These are phyloP conservation scores for Xerus rutilus DNA, from an alignment of 2,797 vertebrate genomes.

Conservation along the genomic window DNA sequence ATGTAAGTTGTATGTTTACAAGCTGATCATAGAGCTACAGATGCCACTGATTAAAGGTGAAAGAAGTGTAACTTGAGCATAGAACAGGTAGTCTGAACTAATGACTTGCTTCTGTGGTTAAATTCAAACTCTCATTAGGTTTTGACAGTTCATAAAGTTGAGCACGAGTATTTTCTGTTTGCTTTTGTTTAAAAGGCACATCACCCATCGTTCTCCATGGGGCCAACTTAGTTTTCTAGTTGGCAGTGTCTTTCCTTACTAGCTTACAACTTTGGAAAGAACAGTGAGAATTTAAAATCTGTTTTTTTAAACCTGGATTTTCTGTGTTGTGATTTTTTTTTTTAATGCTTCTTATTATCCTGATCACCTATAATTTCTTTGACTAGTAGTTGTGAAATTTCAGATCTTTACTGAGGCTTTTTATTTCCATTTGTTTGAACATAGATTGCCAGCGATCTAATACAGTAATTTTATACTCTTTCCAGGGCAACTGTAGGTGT, in stretches of 20 bases:
- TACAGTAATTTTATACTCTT: constrained; percentile 33
- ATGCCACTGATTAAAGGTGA: constrained; percentile 47
- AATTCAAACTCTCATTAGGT: neutral
- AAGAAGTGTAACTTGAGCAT: neutral
- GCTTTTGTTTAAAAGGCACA: constrained; percentile 57
- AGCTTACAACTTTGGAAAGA: constrained; percentile 52
- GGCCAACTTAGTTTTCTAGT: constrained; percentile 59
- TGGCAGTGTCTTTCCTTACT: constrained; percentile 34
- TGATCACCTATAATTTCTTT: constrained; percentile 59
- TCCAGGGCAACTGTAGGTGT: neutral
- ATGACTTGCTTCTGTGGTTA: constrained; percentile 25
- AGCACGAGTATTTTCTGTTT: constrained; percentile 57
- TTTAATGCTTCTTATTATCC: constrained; percentile 9
- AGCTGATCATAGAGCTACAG: neutral
- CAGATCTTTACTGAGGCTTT: neutral
- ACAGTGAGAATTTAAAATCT: constrained; percentile 63
- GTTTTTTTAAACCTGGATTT: neutral
- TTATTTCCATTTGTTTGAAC: constrained; percentile 33
- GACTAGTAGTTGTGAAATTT: constrained; percentile 33
- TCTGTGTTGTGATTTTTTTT: constrained; percentile 10
- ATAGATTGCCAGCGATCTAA: neutral
- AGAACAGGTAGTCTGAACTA: constrained; percentile 40
- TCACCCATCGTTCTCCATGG: neutral
- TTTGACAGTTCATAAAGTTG: constrained; percentile 52
- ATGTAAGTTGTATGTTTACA: constrained; percentile 36